phyloP scores from a whole-genome alignment of 37 sponge, comb jelly and placozoan genomes.

The Tethya wilhelma region DNA sequence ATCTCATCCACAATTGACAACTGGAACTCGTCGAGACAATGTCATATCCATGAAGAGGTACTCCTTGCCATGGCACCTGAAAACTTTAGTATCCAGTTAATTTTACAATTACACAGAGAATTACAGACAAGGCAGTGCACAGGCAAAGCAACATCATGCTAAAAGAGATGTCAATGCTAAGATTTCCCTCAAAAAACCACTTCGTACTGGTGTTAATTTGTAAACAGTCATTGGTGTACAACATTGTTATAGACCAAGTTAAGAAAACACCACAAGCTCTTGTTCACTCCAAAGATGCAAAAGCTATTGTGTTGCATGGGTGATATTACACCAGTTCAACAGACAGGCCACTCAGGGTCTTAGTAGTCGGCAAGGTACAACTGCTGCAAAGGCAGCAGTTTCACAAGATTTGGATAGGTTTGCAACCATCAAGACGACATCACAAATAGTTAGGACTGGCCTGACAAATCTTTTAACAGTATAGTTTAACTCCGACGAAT shows the following conservation, averaged over 20 bases:
- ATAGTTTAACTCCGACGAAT: neutral
- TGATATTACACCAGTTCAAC: no score
- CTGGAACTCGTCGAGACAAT: no score
- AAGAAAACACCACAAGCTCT: no score
- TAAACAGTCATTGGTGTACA: no score
- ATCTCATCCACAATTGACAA: conserved; percentile 22
- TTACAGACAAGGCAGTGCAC: neutral
- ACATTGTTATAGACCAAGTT: no score
- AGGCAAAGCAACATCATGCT: conserved; percentile 21
- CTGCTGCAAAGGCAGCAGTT: neutral
- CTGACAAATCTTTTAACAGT: conserved; percentile 9
- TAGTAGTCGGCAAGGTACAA: conserved; percentile 9
- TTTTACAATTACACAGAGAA: conserved; percentile 27
- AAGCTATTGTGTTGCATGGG: no score
- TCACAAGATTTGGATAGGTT: neutral
- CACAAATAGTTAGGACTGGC: conserved; percentile 11
- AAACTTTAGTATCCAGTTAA: conserved; percentile 14
- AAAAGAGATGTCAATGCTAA: neutral
- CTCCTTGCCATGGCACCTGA: conserved; percentile 15
- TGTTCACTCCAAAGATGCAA: no score
- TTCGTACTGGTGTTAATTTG: conserved; percentile 21
- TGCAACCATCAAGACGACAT: neutral
- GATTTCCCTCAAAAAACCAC: conserved; percentile 4
- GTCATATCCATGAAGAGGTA: no score
- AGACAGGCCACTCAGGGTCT: no score